Percentiles rank a stretch among this genome's conserved stretches.
These are phyloP conservation scores for Drosophila quinaria DNA, from an alignment of 2,888 invertebrate genomes.

Conservation along the genomic window DNA sequence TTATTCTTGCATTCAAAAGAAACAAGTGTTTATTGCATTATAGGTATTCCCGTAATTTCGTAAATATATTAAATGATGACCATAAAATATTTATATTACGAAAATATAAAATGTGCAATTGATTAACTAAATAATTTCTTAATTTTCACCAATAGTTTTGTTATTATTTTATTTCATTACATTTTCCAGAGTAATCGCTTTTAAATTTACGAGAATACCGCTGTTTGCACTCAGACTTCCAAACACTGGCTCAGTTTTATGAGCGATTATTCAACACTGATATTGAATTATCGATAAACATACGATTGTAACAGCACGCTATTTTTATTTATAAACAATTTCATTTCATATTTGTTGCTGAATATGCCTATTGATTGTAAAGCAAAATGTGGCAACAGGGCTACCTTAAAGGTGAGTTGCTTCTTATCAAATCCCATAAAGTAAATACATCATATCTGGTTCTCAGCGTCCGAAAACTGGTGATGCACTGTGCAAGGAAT, in stretches of 20 bases:
- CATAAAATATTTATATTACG: neutral
- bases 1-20: constrained; percentile 25
- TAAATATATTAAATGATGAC: neutral
- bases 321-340: constrained; percentile 49
- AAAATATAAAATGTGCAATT: neutral
- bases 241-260: neutral
- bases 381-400: constrained; percentile 91
- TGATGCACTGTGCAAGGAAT: constrained; percentile 96
- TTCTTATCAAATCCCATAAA: neutral
- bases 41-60: constrained; percentile 1
- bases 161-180: neutral
- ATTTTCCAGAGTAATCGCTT: neutral
- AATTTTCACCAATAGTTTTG: neutral
- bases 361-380: constrained; percentile 90
- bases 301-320: constrained; percentile 28
- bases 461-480: constrained; percentile 92
- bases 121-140: neutral
- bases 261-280: constrained; percentile 22
- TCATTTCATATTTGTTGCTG: neutral
- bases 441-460: neutral
- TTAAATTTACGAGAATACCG: neutral
- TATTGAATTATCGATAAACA: constrained; percentile 30
- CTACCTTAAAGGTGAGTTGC: constrained; percentile 89
- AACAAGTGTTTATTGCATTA: constrained; percentile 1
- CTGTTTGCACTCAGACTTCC: neutral